These are phyloP conservation scores for Chelon auratus DNA, from an alignment of 2,797 vertebrate species.

Conservation along the genomic window DNA sequence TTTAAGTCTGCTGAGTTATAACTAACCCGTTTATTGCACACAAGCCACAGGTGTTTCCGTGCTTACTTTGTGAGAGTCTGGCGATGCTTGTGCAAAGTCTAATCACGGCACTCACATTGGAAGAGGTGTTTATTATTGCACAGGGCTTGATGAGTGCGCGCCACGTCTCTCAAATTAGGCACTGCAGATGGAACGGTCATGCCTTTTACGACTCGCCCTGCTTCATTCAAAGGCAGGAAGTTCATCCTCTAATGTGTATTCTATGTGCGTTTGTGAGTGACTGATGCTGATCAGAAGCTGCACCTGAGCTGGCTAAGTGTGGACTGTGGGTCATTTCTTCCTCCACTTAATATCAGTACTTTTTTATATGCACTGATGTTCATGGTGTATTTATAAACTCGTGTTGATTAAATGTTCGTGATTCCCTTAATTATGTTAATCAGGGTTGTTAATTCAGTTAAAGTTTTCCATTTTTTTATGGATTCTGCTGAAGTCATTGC, in stretches of 20 bases:
- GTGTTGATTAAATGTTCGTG: slow-evolving; percentile 19
- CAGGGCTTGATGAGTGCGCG: slow-evolving; percentile 49
- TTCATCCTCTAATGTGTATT: slow-evolving; percentile 23
- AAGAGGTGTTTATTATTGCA: slow-evolving; percentile 62
- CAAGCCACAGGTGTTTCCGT: slow-evolving; percentile 45
- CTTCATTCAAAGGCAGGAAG: slow-evolving; percentile 26
- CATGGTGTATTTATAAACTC: neutral
- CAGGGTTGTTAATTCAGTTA: slow-evolving; percentile 28
- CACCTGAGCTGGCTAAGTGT: neutral
- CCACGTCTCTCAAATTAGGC: slow-evolving; percentile 66
- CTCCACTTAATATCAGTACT: neutral
- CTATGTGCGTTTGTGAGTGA: slow-evolving; percentile 28
- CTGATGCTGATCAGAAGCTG: slow-evolving; percentile 24
- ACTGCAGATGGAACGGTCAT: slow-evolving; percentile 63
- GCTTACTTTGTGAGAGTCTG: slow-evolving; percentile 23
- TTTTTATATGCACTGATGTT: neutral
- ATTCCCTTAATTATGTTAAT: slow-evolving; percentile 26
- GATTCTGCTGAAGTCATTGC: neutral
- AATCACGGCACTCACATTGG: slow-evolving; percentile 63
- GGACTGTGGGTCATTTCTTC: slow-evolving; percentile 18
- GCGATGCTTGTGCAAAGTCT: slow-evolving; percentile 57
- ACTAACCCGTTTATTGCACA: slow-evolving; percentile 16
- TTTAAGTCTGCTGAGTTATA: slow-evolving; percentile 1
- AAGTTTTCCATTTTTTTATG: slow-evolving; percentile 32
- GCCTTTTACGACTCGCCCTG: slow-evolving; percentile 55